Evolutionary conservation across 2,888 invertebrate species (phyloP).

Genomic region (Chloroclysta siterata): DNA sequence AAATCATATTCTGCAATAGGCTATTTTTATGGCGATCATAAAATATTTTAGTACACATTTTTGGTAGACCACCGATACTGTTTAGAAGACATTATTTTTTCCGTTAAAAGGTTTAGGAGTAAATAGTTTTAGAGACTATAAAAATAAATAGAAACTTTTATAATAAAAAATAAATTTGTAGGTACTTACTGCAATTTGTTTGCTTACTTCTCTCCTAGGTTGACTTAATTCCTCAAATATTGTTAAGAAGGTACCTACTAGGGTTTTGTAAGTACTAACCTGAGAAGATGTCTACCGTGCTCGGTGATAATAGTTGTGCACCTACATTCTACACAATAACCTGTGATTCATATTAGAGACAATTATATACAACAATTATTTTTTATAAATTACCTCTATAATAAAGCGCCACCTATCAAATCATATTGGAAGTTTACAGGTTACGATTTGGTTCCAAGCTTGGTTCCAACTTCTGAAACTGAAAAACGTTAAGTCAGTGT

Average conservation of each 20-base stretch:
- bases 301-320: too few relatives aligned
- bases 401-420: slow-evolving; percentile 7
- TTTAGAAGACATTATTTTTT: slow-evolving; percentile 36
- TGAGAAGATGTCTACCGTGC: too few relatives aligned
- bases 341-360: too few relatives aligned
- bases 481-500: neutral
- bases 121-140: slow-evolving; percentile 22
- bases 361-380: too few relatives aligned
- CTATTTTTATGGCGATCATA: slow-evolving; percentile 37
- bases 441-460: neutral
- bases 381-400: too few relatives aligned
- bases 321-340: too few relatives aligned
- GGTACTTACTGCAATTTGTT: too few relatives aligned
- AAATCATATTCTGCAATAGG: slow-evolving; percentile 30
- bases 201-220: too few relatives aligned
- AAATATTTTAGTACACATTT: slow-evolving; percentile 39
- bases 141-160: neutral
- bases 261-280: too few relatives aligned
- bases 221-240: too few relatives aligned
- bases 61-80: slow-evolving; percentile 37
- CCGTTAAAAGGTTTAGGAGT: slow-evolving; percentile 25
- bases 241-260: too few relatives aligned
- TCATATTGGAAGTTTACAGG: neutral
- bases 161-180: neutral
- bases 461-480: neutral